Evolutionary conservation across 2,113 vertebrate genomes (phyloP), one percentile per base, ranked within the genome.

Genomic region (Pica pica): DNA sequence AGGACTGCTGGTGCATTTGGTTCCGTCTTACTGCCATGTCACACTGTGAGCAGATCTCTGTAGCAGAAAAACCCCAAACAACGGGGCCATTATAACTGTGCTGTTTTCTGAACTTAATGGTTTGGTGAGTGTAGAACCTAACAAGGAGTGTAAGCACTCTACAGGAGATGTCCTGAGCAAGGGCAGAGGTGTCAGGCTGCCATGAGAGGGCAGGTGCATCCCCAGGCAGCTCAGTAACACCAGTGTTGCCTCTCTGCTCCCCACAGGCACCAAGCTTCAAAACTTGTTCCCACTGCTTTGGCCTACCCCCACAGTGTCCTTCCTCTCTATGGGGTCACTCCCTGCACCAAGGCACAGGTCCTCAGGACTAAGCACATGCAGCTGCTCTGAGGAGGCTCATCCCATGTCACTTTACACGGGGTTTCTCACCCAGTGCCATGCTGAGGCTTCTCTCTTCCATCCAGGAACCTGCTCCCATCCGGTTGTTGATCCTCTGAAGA

Each of bases 341-440:
- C 31, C 60, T 89, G 33, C 56, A 33, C 7, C 0, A 0, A 55
- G 46, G 24, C 28, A 41, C 44, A 47, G 39, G 23, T 41, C 21
- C 35, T 53, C 47, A 1, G 64, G 18, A 35, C 37, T 55, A 20
- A 70, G n/a, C 13, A 14, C 4, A 3, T 6, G 35, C 47, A 75
- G 47, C 57, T 80, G 49, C 68, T 56, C 37, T 64, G 44, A 41
- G 46, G 10, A 24, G 20, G 18, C 30, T 79, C 20, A 13, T 10
- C 30, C 73, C 20, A 12, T 10, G 22, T 53, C 0, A 0, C 64
- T 64, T 67, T 59, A 52, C 82, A 8, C 0, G 0, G 30, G 60
- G 33, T 10, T 89, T 41, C 23, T 80, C 44, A 26, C 2, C 1
- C 20, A 6, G 20, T 7, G 16, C 30, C 1, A 0, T 12, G 53